These are phyloP conservation scores for Stylophora pistillata DNA, from an alignment of 64 coral and sea anemone species.

Conservation along the genomic window DNA sequence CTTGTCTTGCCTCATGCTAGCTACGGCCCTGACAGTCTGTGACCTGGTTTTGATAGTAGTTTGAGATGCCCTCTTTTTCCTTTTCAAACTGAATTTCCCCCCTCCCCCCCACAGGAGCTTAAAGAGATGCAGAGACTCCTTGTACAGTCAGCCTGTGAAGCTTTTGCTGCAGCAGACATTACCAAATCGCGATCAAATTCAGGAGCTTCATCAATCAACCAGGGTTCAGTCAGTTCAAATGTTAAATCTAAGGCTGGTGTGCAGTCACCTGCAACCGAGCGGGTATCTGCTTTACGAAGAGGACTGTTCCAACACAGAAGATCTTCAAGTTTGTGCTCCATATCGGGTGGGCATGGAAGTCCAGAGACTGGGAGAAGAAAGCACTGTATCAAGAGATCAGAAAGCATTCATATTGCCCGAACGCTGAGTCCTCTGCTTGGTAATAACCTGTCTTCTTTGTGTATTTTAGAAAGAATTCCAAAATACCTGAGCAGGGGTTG, in stretches of 20 bases:
- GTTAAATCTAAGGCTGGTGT: constrained; percentile 24
- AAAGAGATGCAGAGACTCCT: constrained; percentile 93
- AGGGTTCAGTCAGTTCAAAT: constrained; percentile 21
- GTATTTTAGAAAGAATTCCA: background rate
- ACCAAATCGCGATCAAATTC: constrained; percentile 92
- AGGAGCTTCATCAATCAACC: constrained; percentile 67
- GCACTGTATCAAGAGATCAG: constrained; percentile 58
- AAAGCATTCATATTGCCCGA: constrained; percentile 72
- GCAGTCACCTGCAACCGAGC: constrained; percentile 61
- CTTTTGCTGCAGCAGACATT: constrained; percentile 81
- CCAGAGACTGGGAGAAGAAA: constrained; percentile 10
- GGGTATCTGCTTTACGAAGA: constrained; percentile 36
- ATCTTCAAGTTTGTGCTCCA: constrained; percentile 82
- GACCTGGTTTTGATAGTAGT: background rate
- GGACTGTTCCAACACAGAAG: constrained; percentile 39
- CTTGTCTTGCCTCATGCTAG: too few species aligned
- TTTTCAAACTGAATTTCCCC: background rate
- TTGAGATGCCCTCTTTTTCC: background rate
- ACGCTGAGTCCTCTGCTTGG: constrained; percentile 68
- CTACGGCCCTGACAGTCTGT: too few species aligned
- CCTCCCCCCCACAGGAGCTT: constrained; percentile 77
- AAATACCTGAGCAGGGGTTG: too few species aligned
- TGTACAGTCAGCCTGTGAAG: constrained; percentile 94
- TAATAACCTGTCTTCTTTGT: background rate
- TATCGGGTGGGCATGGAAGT: constrained; percentile 62